phyloP scores from a whole-genome alignment of 2,888 invertebrate species.

The Agriotes lineatus region DNA sequence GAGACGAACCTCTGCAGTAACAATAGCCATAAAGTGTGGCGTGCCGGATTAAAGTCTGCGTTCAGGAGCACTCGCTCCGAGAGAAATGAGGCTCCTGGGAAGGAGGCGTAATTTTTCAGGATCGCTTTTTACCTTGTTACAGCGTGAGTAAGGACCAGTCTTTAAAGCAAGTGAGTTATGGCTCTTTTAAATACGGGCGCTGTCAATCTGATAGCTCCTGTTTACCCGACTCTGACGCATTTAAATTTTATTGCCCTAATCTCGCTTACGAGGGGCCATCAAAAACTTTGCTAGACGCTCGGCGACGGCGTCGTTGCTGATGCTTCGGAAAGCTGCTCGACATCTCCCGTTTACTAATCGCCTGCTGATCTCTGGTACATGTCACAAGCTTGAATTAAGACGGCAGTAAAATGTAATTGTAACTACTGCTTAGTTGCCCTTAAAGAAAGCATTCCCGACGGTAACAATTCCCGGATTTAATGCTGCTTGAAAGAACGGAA shows the following conservation, averaged over 20 bases:
- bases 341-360: neutral
- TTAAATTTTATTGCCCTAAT: neutral
- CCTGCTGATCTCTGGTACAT: too few species aligned
- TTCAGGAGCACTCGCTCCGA: slow-evolving; percentile 48
- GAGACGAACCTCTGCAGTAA: slow-evolving; percentile 55
- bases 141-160: slow-evolving; percentile 44
- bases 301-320: too few species aligned
- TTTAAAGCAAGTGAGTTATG: slow-evolving; percentile 43
- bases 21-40: slow-evolving; percentile 51
- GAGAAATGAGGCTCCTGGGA: slow-evolving; percentile 42
- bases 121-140: slow-evolving; percentile 46
- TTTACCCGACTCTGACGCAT: neutral
- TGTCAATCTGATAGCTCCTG: slow-evolving; percentile 15
- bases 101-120: slow-evolving; percentile 44
- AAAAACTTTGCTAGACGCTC: neutral
- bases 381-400: too few species aligned
- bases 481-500: too few species aligned
- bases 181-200: slow-evolving; percentile 26
- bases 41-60: slow-evolving; percentile 54
- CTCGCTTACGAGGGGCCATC: neutral
- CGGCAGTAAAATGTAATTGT: too few species aligned
- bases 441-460: too few species aligned
- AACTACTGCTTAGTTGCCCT: too few species aligned
- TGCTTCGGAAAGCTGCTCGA: too few species aligned
- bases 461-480: too few species aligned